Base-by-base conservation (phyloP, 2,888 invertebrate species). In the Melikaiella ostensackeni region DNA sequence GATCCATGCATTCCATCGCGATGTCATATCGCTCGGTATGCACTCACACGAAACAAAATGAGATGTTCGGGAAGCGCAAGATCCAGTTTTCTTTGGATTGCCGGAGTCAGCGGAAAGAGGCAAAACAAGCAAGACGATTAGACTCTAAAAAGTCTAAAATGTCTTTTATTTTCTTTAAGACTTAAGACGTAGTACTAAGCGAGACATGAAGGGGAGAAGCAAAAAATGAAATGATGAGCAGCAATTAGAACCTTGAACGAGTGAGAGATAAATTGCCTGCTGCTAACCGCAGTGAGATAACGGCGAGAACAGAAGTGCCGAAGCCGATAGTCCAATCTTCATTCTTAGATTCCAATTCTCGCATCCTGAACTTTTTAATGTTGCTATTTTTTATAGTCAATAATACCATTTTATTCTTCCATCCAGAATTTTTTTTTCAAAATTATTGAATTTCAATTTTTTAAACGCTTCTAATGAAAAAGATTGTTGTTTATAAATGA, bases 1-100 rank as follows among this genome's bases (percentile, higher is more conserved):
- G 84, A 83, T 84, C 85, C 86, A 86, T 85, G 80, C 89, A 90
- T 90, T 90, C 90, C 89, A 79, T 74, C 81, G 84, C 88, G 90
- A 91, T 89, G 90, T 89, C 90, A 90, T 87, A 85, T 84, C 78
- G 30, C 57, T 62, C 61, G 79, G 77, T 76, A 77, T 80, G 79
- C 75, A 78, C 75, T 73, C 77, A 75, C 57, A 80, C 78, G 63
- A 79, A 81, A 79, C 80, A 61, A 74, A 75, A 75, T 75, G 76
- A 78, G 79, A 81, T 78, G 80, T 73, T 66, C 78, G 76, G 59
- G 73, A 74, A 55, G 61, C 27, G 46, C 30, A 50, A 74, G 62
- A 33, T 46, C 42, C 27, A 59, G 35, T 74, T 74, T 74, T 59
- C 57, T 59, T 57, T 57, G 57, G 74, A 57, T 38, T 33, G 74